Evolutionary conservation across 2,113 vertebrate species (phyloP).

Genomic region (Rhabdomys dilectus): DNA sequence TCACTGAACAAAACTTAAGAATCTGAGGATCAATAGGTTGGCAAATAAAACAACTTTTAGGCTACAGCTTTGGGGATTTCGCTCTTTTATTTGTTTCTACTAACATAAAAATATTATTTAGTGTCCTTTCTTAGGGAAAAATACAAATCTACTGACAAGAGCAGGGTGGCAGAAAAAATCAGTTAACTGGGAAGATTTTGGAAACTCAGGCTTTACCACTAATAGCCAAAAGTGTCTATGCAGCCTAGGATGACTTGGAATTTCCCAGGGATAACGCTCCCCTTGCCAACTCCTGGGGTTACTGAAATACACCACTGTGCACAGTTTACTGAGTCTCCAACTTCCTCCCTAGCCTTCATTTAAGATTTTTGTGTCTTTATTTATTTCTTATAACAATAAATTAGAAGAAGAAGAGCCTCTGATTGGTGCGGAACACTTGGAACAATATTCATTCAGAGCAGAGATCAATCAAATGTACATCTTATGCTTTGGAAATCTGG

Average conservation of each 20-base stretch:
- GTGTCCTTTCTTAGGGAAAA: conserved; percentile 2
- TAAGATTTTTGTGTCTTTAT: background rate
- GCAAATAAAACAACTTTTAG: conserved; percentile 45
- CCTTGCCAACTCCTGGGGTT: background rate
- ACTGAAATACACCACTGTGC: background rate
- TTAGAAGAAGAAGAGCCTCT: background rate
- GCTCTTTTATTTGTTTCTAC: conserved; percentile 11
- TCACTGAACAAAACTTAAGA: conserved; percentile 47
- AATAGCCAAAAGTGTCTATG: background rate
- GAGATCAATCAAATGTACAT: background rate
- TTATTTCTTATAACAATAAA: background rate
- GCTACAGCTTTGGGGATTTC: conserved; percentile 37
- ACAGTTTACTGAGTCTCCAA: background rate
- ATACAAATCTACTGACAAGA: background rate
- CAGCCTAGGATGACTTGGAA: background rate
- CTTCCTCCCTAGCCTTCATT: background rate
- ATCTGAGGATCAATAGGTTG: conserved; percentile 41
- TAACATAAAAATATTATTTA: conserved; percentile 10
- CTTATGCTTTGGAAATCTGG: background rate
- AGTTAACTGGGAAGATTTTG: background rate
- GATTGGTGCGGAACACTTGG: background rate
- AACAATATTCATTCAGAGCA: background rate
- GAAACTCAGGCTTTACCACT: background rate
- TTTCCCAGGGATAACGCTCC: background rate
- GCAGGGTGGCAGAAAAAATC: background rate